A percentile compares a stretch with the other conserved stretches of the same genome.
Conservation (phyloP, 2,113 vertebrate species). For the Delphinapterus leucas region DNA sequence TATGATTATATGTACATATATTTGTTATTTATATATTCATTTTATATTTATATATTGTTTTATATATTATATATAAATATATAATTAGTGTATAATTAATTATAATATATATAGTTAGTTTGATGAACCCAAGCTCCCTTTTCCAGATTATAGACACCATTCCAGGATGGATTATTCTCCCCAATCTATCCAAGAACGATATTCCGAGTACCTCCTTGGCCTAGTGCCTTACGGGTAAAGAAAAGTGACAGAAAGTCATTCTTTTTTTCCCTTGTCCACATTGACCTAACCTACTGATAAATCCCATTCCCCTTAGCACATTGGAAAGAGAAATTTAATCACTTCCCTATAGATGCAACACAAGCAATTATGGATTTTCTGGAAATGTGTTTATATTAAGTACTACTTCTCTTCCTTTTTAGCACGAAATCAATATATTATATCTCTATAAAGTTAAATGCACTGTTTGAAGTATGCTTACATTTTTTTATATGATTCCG, state of each 20-base stretch:
- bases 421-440: neutral
- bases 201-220: too few relatives aligned
- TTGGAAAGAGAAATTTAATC: rapidly evolving
- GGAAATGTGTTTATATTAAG: neutral
- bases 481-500: neutral
- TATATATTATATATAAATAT: neutral
- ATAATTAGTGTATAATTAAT: neutral
- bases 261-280: rapidly evolving
- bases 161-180: neutral
- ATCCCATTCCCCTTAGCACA: neutral
- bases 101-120: neutral
- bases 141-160: neutral
- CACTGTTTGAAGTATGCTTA: neutral
- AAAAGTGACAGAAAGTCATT: neutral
- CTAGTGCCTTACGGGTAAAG: too few relatives aligned
- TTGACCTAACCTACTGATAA: neutral
- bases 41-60: neutral
- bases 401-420: too few relatives aligned
- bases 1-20: neutral
- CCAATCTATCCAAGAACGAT: neutral
- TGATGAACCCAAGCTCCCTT: neutral
- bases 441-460: too few relatives aligned
- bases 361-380: rapidly evolving
- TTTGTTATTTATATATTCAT: neutral
- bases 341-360: too few relatives aligned